Conservation (phyloP, 2,888 invertebrate species). For the Cordilura impudica region DNA sequence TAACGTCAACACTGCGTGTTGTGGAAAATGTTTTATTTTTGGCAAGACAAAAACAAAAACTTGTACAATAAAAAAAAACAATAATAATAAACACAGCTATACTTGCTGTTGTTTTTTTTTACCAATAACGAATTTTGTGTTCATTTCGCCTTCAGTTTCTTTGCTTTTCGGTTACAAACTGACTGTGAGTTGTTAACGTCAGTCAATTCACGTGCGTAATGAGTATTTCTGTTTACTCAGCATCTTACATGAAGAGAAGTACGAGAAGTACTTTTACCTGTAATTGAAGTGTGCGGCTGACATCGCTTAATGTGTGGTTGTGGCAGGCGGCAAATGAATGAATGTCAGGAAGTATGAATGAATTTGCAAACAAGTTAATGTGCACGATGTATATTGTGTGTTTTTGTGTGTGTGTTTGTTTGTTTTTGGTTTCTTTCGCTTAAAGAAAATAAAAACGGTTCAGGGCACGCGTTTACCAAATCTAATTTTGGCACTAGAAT, state of each 20-base stretch:
- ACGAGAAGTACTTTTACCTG: no score
- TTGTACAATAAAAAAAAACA: not conserved
- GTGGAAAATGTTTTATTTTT: not conserved
- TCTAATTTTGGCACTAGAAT: not conserved
- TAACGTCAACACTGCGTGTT: not conserved
- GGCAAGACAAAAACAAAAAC: not conserved
- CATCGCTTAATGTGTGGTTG: no score
- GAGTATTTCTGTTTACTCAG: not conserved
- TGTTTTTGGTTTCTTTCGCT: not conserved
- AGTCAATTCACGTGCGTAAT: conserved; percentile 21
- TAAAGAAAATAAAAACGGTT: not conserved
- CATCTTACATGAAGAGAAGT: not conserved
- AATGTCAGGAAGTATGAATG: not conserved
- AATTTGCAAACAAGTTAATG: not conserved
- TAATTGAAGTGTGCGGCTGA: no score
- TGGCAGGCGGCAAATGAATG: not conserved
- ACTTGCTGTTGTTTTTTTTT: not conserved
- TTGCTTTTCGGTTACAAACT: not conserved
- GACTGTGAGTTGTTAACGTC: conserved; percentile 3
- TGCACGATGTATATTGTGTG: not conserved
- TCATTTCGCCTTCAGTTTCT: not conserved
- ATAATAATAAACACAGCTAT: not conserved
- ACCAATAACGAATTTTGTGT: not conserved
- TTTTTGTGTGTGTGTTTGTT: not conserved
- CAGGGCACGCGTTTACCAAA: not conserved